These are phyloP conservation scores for Pelochelys cantorii DNA, from an alignment of 2,797 vertebrate genomes.

Conservation along the genomic window DNA sequence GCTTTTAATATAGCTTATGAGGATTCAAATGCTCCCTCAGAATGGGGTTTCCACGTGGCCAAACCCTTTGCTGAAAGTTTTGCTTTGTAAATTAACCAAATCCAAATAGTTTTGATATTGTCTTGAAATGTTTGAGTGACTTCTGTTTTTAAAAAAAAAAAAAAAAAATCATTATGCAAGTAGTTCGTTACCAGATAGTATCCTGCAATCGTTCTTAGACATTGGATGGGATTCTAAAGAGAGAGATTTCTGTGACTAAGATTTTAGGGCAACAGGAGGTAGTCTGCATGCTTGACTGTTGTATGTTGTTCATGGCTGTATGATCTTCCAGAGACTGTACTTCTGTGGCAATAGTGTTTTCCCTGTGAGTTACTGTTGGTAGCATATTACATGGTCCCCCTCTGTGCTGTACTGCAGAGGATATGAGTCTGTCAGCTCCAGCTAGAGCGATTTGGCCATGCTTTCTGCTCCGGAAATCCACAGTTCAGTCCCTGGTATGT, in stretches of 20 bases:
- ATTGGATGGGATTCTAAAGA: rapidly evolving
- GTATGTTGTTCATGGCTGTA: neutral
- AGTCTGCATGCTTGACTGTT: neutral
- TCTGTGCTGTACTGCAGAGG: neutral
- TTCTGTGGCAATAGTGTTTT: neutral
- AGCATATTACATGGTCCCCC: neutral
- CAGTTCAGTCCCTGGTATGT: neutral
- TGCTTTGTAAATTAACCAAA: neutral
- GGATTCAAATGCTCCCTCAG: neutral
- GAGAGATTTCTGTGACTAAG: neutral
- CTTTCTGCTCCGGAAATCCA: neutral
- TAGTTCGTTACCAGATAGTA: neutral
- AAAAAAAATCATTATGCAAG: neutral
- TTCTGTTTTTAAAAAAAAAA: neutral
- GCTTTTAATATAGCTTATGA: neutral
- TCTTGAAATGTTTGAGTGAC: rapidly evolving
- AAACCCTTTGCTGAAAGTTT: neutral
- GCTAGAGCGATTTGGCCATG: neutral
- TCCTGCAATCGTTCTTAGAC: neutral
- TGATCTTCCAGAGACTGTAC: neutral
- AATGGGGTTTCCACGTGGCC: neutral
- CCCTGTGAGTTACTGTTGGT: neutral
- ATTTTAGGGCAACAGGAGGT: neutral
- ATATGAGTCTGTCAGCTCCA: neutral
- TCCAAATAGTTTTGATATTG: rapidly evolving